Base-by-base conservation (phyloP, 2,797 vertebrate genomes). In the Sphaeramia orbicularis region DNA sequence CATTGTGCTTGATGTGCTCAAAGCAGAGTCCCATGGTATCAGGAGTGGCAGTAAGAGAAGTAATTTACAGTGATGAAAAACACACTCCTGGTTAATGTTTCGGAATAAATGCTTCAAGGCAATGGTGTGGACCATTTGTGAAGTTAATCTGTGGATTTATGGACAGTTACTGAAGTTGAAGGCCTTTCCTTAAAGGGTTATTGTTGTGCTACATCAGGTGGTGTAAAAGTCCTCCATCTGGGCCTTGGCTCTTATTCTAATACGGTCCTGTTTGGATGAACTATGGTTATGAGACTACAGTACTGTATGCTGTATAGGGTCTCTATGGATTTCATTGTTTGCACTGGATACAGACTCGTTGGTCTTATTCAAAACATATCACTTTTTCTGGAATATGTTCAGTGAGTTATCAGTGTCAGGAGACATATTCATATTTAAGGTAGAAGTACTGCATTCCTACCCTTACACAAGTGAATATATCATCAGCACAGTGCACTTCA, bases 61-160 rank as follows among this genome's bases (percentile, higher is more conserved):
- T 74, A 56, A 78, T 86, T 80, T 80, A 59, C 44, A 47, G 63
- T 67, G 83, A 86, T 75, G 72, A 78, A 70, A 36, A 83, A 77
- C 40, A 3, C 63, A 41, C 41, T 57, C 51, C 60, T 7, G 19
- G 53, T 88, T 88, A 84, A 89, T 88, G 81, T 77, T 79, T 83
- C 66, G 78, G 85, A 88, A 89, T 81, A 81, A 87, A 83, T 59
- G 65, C 66, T 65, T 71, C 55, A 69, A 85, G 81, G 83, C 76
- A 66, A 59, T 40, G 13, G 40, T 63, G 76, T 76, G 78, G 56
- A 80, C 11, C 71, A 65, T 80, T 83, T 78, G 66, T 64, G 69
- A 63, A 64, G 71, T 80, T 86, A 83, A 81, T 83, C 64, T 71
- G 64, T 70, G 66, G 67, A 78, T 85, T 84, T 81, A 83, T 83